phyloP scores from a whole-genome alignment of 1,140 invertebrate species.

The Drosophila quadrilineata region DNA sequence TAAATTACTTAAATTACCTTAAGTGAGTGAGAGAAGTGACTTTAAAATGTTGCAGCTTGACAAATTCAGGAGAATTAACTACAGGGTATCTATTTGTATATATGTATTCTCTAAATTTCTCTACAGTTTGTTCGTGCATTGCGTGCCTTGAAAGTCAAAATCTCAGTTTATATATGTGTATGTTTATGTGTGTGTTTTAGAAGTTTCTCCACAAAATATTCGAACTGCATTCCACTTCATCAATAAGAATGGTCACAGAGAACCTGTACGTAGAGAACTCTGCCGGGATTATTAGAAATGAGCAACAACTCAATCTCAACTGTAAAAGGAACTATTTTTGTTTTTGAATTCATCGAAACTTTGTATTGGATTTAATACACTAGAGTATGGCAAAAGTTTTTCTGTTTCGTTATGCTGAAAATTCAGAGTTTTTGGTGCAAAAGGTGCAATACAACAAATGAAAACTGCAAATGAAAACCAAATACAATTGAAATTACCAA shows the following conservation, averaged over 20 bases:
- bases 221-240: conserved; percentile 4
- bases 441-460: no score
- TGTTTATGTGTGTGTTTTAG: background rate
- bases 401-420: no score
- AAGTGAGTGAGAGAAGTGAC: conserved; percentile 10
- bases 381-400: no score
- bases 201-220: conserved; percentile 1
- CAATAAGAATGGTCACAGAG: conserved; percentile 16
- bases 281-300: background rate
- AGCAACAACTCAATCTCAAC: background rate
- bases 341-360: no score
- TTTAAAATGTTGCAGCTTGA: conserved; percentile 5
- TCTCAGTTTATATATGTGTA: conserved; percentile 6
- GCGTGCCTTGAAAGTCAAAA: conserved; percentile 10
- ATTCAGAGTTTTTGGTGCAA: no score
- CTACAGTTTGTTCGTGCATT: no score
- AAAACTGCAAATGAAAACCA: no score
- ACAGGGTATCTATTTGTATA: background rate
- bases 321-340: no score
- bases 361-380: no score
- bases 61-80: no score
- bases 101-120: background rate
- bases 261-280: background rate
- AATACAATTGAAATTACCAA: no score
- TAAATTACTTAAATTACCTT: conserved; percentile 37